Base-by-base conservation (phyloP, 2,888 invertebrate species). In the Microchrysa polita region DNA sequence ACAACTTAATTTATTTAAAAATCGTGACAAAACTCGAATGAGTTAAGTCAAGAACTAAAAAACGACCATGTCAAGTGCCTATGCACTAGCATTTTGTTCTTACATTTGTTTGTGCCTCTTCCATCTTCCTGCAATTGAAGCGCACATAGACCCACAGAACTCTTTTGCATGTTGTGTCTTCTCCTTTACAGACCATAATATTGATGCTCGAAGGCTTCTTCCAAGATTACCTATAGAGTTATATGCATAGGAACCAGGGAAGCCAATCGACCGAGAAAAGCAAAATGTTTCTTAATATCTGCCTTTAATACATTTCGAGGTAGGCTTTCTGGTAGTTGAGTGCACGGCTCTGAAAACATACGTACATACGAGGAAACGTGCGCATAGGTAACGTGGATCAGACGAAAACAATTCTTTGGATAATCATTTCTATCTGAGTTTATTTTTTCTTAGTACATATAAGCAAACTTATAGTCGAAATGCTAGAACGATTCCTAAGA, bases 1-100 rank as follows among this genome's bases (percentile, higher is more conserved):
- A 76, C 76, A 76, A 76, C 76, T 76, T 75, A 76, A 76, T 76
- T 76, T 76, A 76, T 76, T 74, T 76, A 73, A 76, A 75, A 76
- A 76, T 76, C 76, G 76, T 76, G 76, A 76, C 76, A 76, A 75
- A 76, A 75, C 71, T 74, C 72, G 72, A 76, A 75, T 76, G 72
- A 69, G 69, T 69, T 57, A 55, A 67, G 55, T 34, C 69, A 42
- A 69, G 40, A 12, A 55, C n/a, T n/a, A 55, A 55, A 69, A 55
- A 69, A 40, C 55, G 55, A 55, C 55, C 69, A 67, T 42, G 69
- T 65, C 65, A 48, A 69, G 55, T 69, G 57, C 42, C n/a, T n/a
- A n/a, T n/a, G n/a, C n/a, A n/a, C n/a, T n/a, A n/a, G n/a, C 69
- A 55, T 69, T 69, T 69, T 69, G 69, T 69, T 69, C 69, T 55